Base-by-base conservation (phyloP, 1,140 invertebrate species). In the Drosophila saltans region DNA sequence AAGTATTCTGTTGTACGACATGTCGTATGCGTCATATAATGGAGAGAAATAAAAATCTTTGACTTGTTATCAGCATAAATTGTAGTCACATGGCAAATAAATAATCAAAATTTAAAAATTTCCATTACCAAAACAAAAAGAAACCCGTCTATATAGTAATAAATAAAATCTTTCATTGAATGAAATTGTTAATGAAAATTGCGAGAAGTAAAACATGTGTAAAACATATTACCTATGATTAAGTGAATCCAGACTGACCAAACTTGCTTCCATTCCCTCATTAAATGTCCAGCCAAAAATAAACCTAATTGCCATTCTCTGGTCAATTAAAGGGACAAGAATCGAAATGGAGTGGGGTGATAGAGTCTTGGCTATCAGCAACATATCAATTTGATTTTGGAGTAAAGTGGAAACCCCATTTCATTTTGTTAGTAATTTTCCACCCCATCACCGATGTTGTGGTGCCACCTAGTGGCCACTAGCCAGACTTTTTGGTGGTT, bases 371-470 rank as follows among this genome's bases (percentile, higher is more conserved):
- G 67, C 66, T 79, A 57, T 67, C 45, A 24, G 21, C 64, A 80
- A 86, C 74, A 88, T 82, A 75, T 82, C 79, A 73, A 82, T 86
- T 85, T 66, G 67, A 56, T 3, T 26, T 45, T 59, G n/a, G 30
- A 59, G 11, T 57, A 10, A 10, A n/a, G 33, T 16, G 55, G 76
- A 63, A 16, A 16, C 16, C 39, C 65, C 55, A 52, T 3, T 26
- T 52, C 67, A 56, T 33, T 58, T 59, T 79, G 68, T 62, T 73
- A 70, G 39, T 65, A 67, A 80, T 79, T 86, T 76, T 75, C 67
- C 65, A 70, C 64, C 75, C 82, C 83, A 41, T 55, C 45, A 52
- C 45, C 45, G 45, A 52, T 52, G 45, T 52, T 52, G 45, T 52
- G 24, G 45, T 52, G 24, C 45, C 21, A 26, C n/a, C 45, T 52